These are phyloP conservation scores for Alethe castanea DNA, from an alignment of 2,113 vertebrate genomes.

Conservation along the genomic window DNA sequence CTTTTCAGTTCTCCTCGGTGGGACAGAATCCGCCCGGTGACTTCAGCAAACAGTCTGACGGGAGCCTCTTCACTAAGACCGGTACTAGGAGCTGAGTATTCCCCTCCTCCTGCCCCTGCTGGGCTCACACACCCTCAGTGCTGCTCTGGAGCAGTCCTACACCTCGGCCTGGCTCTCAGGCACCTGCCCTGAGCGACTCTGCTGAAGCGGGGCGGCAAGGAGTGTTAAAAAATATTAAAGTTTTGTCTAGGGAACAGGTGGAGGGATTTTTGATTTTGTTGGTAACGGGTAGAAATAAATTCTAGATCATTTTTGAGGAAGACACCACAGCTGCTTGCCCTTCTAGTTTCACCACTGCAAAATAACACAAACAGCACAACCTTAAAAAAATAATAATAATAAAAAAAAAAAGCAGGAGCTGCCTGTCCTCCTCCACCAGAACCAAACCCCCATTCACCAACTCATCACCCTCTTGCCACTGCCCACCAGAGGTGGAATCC, in stretches of 20 bases:
- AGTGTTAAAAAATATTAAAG: background rate
- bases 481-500: background rate
- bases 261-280: background rate
- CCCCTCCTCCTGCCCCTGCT: background rate
- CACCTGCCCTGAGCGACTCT: background rate
- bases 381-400: background rate
- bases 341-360: background rate
- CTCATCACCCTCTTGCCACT: background rate
- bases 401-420: background rate
- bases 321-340: background rate
- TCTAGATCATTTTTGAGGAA: background rate
- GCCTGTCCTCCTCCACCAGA: background rate
- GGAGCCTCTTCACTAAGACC: slow-evolving; percentile 74
- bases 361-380: background rate
- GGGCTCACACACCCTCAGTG: background rate
- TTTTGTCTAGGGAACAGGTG: background rate
- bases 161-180: background rate
- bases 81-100: slow-evolving; percentile 59
- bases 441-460: background rate
- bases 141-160: background rate
- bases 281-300: background rate
- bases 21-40: slow-evolving; percentile 76
- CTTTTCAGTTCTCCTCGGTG: slow-evolving; percentile 77
- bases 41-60: slow-evolving; percentile 74
- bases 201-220: background rate